Percentiles rank a stretch among this genome's conserved stretches.
These are phyloP conservation scores for Tribolium madens DNA, from an alignment of 1,140 invertebrate species.

Conservation along the genomic window DNA sequence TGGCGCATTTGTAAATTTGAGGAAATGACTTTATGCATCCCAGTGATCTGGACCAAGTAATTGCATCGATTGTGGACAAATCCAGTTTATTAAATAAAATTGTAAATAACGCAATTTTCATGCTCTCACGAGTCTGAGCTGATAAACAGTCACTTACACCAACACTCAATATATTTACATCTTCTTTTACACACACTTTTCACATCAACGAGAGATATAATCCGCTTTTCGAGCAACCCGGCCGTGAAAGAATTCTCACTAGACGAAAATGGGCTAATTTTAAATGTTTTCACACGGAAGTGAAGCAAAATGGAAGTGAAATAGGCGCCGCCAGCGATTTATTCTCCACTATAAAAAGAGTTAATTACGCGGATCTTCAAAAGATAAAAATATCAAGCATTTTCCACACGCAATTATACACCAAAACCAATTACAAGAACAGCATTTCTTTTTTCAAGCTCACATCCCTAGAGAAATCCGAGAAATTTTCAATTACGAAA, in stretches of 20 bases:
- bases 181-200: neutral
- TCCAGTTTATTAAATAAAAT: too few relatives aligned
- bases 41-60: constrained; percentile 24
- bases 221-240: neutral
- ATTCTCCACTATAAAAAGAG: neutral
- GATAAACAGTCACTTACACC: neutral
- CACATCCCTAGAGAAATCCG: too few relatives aligned
- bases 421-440: too few relatives aligned
- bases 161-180: constrained; percentile 18
- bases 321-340: neutral
- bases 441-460: too few relatives aligned
- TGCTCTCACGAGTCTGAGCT: neutral
- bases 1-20: constrained; percentile 38
- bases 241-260: constrained; percentile 10
- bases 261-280: neutral
- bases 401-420: too few relatives aligned
- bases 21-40: constrained; percentile 37
- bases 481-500: too few relatives aligned
- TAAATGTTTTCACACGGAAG: constrained; percentile 1
- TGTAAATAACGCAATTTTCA: constrained; percentile 12
- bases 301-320: neutral
- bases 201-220: constrained; percentile 12
- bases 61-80: constrained; percentile 3
- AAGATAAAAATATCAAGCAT: neutral
- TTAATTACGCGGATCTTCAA: neutral